Conservation (phyloP, 2,113 vertebrate species). For the Alouatta palliata region DNA sequence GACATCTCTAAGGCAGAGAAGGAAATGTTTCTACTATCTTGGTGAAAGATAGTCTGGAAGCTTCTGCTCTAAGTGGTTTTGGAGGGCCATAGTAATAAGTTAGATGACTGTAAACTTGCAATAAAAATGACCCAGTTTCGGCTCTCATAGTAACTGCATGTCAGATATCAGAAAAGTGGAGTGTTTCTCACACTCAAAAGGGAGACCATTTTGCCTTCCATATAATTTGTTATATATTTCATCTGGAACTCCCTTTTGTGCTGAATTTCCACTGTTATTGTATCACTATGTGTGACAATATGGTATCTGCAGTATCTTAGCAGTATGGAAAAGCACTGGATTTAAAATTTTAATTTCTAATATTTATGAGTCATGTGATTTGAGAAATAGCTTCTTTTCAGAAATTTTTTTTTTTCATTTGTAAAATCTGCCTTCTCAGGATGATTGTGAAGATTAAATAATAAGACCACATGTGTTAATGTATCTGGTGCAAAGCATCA, state of each 20-base stretch:
- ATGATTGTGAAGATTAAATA: neutral
- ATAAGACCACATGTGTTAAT: neutral
- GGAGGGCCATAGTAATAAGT: conserved; percentile 20
- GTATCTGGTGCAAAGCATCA: neutral
- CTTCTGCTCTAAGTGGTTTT: conserved; percentile 4
- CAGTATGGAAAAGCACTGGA: neutral
- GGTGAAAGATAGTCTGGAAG: conserved; percentile 39
- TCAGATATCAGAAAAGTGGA: neutral
- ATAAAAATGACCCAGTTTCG: conserved; percentile 21
- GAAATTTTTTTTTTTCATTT: conserved; percentile 4
- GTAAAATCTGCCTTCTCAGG: neutral
- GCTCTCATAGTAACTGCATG: neutral
- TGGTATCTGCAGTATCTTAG: neutral
- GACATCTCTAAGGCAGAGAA: neutral
- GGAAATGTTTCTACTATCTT: conserved; percentile 28
- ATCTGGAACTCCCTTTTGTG: neutral
- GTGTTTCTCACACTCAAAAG: neutral
- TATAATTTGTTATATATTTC: conserved; percentile 35
- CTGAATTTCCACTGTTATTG: neutral
- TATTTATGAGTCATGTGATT: neutral
- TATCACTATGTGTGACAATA: neutral
- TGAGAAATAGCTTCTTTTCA: neutral
- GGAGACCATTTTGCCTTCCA: neutral
- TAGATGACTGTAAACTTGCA: conserved; percentile 22
- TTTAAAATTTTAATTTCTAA: neutral